phyloP scores from a whole-genome alignment of 2,888 invertebrate species.

The Aproaerema taeniolella region DNA sequence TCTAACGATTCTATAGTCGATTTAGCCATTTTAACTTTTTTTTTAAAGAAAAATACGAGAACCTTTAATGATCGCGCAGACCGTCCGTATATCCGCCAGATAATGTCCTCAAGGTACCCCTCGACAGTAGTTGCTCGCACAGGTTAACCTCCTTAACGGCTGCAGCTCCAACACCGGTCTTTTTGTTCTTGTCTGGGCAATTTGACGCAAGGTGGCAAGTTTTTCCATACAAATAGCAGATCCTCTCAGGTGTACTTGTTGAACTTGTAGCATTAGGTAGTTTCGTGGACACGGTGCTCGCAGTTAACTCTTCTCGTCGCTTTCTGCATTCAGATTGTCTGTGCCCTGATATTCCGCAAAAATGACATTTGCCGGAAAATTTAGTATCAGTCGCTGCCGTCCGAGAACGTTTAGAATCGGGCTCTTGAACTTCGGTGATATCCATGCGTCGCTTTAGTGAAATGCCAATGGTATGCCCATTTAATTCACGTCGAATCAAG shows the following conservation, averaged over 20 bases:
- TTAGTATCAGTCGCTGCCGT: conserved; percentile 2
- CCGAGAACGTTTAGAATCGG: conserved; percentile 7
- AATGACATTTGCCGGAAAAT: conserved; percentile 15
- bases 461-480: conserved; percentile 12
- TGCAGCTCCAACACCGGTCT: not conserved
- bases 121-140: conserved; percentile 9
- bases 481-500: conserved; percentile 17
- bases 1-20: not conserved
- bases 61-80: too few species aligned
- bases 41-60: too few species aligned
- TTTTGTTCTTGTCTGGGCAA: conserved; percentile 13
- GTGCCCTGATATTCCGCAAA: conserved; percentile 8
- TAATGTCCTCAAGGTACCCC: conserved; percentile 16
- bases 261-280: not conserved
- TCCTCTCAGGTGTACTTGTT: not conserved
- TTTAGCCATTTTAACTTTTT: not conserved
- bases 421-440: conserved; percentile 4
- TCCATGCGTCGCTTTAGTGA: conserved; percentile 16
- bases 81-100: conserved; percentile 23
- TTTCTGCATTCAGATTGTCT: conserved; percentile 7
- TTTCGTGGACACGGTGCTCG: not conserved
- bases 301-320: not conserved
- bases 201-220: conserved; percentile 12
- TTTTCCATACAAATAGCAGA: conserved; percentile 10
- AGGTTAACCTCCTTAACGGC: conserved; percentile 1